A percentile compares a stretch with the other conserved stretches of the same genome.
These are phyloP conservation scores for Periophthalmodon schlosseri DNA, from an alignment of 2,113 vertebrate species.

Conservation along the genomic window DNA sequence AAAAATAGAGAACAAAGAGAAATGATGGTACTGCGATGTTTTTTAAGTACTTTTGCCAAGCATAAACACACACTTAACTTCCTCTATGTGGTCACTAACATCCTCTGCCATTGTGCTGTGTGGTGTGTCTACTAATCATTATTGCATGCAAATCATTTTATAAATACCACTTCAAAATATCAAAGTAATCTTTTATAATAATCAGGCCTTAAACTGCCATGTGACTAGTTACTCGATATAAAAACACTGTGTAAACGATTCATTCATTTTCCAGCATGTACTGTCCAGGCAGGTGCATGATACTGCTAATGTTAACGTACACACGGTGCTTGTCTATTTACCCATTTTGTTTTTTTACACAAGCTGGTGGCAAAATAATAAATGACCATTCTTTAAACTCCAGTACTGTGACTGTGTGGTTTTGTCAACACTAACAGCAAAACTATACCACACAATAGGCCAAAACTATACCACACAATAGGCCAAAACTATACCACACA, in stretches of 20 bases:
- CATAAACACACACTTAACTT: slow-evolving; percentile 24
- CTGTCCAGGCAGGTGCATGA: slow-evolving; percentile 56
- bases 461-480: no score
- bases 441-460: neutral
- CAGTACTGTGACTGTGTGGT: slow-evolving; percentile 17
- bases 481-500: no score
- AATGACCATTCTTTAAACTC: neutral
- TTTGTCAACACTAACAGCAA: slow-evolving; percentile 14
- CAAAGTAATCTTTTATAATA: slow-evolving; percentile 12
- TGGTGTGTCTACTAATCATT: neutral
- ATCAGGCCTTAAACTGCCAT: slow-evolving; percentile 50
- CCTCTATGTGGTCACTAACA: slow-evolving; percentile 1
- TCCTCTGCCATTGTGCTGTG: slow-evolving; percentile 1
- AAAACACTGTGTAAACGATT: slow-evolving; percentile 29
- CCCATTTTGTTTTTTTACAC: slow-evolving; percentile 63
- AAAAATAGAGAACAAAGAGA: neutral
- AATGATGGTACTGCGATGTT: slow-evolving; percentile 18
- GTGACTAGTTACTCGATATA: slow-evolving; percentile 33
- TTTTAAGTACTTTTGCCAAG: slow-evolving; percentile 4
- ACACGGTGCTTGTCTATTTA: slow-evolving; percentile 35
- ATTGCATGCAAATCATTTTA: slow-evolving; percentile 9
- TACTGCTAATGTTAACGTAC: slow-evolving; percentile 24
- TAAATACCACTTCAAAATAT: neutral
- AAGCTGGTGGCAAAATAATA: slow-evolving; percentile 24
- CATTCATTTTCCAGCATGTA: slow-evolving; percentile 47